phyloP scores from a whole-genome alignment of 2,113 vertebrate species.

The Candoia aspera region DNA sequence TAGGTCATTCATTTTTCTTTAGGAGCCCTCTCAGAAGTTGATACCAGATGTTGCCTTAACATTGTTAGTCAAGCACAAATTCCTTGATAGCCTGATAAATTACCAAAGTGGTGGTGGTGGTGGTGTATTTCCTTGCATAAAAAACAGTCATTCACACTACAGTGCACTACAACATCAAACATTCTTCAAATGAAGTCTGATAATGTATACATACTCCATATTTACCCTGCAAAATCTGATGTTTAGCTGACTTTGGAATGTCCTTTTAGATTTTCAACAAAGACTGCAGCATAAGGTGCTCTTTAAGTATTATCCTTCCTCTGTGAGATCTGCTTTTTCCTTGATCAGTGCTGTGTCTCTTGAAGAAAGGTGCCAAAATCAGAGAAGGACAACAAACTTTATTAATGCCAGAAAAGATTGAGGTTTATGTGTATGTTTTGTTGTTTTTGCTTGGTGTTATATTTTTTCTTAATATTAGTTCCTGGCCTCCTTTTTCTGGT shows the following conservation, averaged over 20 bases:
- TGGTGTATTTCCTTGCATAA: not conserved
- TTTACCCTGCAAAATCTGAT: not conserved
- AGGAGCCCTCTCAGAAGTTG: not conserved
- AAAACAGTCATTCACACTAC: not conserved
- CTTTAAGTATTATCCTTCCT: not conserved
- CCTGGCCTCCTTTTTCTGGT: not conserved
- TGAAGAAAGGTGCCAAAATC: not conserved
- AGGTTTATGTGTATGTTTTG: not conserved
- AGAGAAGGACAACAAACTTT: not conserved
- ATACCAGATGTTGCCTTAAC: fast-evolving
- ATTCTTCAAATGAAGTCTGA: not conserved
- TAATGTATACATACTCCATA: not conserved
- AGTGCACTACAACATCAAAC: not conserved
- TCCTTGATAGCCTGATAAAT: not conserved
- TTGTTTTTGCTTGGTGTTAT: not conserved
- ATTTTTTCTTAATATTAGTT: not conserved
- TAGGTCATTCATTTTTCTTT: slow-evolving; percentile 13
- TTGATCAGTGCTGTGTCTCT: not conserved
- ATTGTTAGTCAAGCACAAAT: not conserved
- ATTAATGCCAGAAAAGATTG: not conserved
- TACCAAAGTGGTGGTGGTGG: not conserved
- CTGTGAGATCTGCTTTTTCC: not conserved
- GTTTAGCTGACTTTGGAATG: not conserved
- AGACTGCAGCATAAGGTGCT: not conserved
- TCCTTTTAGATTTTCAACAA: not conserved